These are phyloP conservation scores for Apodemia zela DNA, from an alignment of 2,888 invertebrate genomes.

Conservation along the genomic window DNA sequence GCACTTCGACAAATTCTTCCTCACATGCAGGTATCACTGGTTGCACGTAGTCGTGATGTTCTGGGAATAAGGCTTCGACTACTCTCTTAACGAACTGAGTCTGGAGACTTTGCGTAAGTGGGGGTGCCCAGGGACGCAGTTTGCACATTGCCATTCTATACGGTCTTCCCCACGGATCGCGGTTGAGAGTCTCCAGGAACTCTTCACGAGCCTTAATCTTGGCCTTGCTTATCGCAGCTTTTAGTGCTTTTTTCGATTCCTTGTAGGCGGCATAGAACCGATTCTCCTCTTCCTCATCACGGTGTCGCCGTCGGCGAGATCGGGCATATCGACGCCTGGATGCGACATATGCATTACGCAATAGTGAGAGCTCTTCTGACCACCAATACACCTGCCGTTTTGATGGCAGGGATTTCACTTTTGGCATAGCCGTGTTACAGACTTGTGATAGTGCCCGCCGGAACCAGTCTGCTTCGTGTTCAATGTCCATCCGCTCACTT, in stretches of 20 bases:
- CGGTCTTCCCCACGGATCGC: neutral
- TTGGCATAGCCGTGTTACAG: too few relatives aligned
- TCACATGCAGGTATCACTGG: neutral
- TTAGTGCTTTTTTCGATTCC: neutral
- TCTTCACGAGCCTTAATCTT: neutral
- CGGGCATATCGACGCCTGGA: neutral
- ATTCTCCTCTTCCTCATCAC: neutral
- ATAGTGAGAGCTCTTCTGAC: neutral
- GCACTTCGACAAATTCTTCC: too few relatives aligned
- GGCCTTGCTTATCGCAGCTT: neutral
- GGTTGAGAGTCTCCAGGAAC: neutral
- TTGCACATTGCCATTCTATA: constrained; percentile 18
- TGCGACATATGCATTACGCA: neutral
- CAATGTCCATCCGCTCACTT: neutral
- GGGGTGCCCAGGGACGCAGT: constrained; percentile 21
- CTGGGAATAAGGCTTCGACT: neutral
- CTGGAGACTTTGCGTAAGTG: constrained; percentile 18
- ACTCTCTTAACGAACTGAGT: neutral
- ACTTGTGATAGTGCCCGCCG: neutral
- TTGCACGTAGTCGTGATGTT: neutral
- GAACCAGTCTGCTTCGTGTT: neutral
- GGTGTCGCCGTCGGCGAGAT: neutral
- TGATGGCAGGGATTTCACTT: neutral
- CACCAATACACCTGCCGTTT: neutral
- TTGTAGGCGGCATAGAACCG: neutral